phyloP scores from a whole-genome alignment of 2,888 invertebrate genomes.

The Meghimatium bilineatum region DNA sequence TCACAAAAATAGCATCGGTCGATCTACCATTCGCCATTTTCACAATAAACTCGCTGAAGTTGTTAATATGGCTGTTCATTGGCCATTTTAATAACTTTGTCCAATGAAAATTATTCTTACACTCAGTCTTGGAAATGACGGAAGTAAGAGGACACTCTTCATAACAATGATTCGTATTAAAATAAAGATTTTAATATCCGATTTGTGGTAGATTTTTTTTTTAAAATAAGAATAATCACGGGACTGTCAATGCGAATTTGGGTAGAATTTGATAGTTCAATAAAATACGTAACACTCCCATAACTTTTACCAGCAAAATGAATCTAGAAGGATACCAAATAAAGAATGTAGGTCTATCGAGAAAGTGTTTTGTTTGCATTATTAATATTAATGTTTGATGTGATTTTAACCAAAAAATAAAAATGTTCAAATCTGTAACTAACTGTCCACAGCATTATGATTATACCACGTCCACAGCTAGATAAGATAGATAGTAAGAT shows the following conservation, averaged over 20 bases:
- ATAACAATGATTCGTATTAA: not conserved
- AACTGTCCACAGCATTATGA: too few relatives aligned
- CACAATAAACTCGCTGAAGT: not conserved
- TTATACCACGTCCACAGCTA: too few relatives aligned
- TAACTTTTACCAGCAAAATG: not conserved
- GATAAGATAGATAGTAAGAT: too few relatives aligned
- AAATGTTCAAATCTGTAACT: too few relatives aligned
- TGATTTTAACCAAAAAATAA: too few relatives aligned
- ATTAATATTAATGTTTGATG: too few relatives aligned
- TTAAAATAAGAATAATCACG: too few relatives aligned
- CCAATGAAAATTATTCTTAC: constrained; percentile 23
- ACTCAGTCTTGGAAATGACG: not conserved
- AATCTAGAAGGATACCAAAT: not conserved
- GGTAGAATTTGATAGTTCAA: too few relatives aligned
- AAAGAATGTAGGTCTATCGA: not conserved
- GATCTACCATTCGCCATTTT: constrained; percentile 31
- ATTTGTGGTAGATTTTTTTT: too few relatives aligned
- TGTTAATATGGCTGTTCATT: constrained; percentile 12
- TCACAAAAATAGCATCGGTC: constrained; percentile 26
- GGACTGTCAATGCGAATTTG: too few relatives aligned
- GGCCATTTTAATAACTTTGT: not conserved
- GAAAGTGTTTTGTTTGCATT: not conserved
- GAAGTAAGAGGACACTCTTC: not conserved
- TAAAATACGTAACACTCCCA: not conserved
- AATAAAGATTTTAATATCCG: not conserved